Evolutionary conservation across 2,113 vertebrate genomes (phyloP).

Genomic region (Collichthys lucidus): DNA sequence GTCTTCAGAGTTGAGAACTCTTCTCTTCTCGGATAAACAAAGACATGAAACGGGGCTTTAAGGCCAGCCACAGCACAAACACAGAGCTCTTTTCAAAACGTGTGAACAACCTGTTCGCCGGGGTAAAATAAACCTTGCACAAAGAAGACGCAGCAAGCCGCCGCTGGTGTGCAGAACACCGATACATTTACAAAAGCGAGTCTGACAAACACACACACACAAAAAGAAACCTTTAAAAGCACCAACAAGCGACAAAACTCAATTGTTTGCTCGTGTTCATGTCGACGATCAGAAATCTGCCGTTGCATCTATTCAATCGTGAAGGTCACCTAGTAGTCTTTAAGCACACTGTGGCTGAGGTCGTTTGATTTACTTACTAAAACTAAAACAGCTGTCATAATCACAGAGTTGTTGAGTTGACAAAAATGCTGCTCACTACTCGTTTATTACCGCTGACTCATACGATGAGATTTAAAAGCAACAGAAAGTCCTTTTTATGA

Average conservation of each 20-base stretch:
- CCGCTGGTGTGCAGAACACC: slow-evolving; percentile 13
- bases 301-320: slow-evolving; percentile 21
- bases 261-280: slow-evolving; percentile 13
- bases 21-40: slow-evolving; percentile 67
- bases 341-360: background rate
- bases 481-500: background rate
- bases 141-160: slow-evolving; percentile 44
- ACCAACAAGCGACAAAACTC: slow-evolving; percentile 2
- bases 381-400: slow-evolving; percentile 4
- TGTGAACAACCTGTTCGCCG: slow-evolving; percentile 60
- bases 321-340: slow-evolving; percentile 25
- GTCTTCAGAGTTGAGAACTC: slow-evolving; percentile 62
- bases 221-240: slow-evolving; percentile 40
- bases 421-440: slow-evolving; percentile 18
- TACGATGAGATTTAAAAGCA: slow-evolving; percentile 13
- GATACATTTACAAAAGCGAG: slow-evolving; percentile 35
- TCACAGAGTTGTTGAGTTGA: slow-evolving; percentile 20
- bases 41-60: slow-evolving; percentile 66
- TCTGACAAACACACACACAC: background rate
- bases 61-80: slow-evolving; percentile 54
- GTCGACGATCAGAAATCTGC: slow-evolving; percentile 21
- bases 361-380: slow-evolving; percentile 12
- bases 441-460: background rate
- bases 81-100: slow-evolving; percentile 51
- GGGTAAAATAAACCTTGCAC: slow-evolving; percentile 56